These are phyloP conservation scores for Pimpla rufipes DNA, from an alignment of 2,888 invertebrate genomes.

Conservation along the genomic window DNA sequence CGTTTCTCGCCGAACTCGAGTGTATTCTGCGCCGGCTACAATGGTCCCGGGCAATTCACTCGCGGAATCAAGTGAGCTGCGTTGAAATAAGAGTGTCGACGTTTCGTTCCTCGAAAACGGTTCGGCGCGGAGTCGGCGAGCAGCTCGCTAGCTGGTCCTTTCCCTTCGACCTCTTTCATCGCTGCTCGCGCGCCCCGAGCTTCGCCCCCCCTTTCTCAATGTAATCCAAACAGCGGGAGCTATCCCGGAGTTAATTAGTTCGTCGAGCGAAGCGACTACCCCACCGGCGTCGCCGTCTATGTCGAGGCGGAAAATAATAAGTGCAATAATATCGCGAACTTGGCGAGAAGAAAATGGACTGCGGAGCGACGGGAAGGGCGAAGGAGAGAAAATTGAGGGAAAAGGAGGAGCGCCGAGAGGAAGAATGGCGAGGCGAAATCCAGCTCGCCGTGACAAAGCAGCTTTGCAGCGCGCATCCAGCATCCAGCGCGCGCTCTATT, in stretches of 20 bases:
- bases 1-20: not conserved
- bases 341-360: constrained; percentile 64
- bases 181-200: constrained; percentile 35
- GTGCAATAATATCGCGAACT: constrained; percentile 64
- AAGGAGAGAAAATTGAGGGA: constrained; percentile 38
- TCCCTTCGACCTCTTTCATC: constrained; percentile 52
- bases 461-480: constrained; percentile 17
- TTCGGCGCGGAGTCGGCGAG: not conserved
- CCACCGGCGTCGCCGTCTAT: constrained; percentile 46
- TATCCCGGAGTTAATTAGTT: constrained; percentile 65
- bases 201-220: constrained; percentile 57
- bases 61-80: constrained; percentile 35
- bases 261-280: constrained; percentile 62
- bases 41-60: not conserved
- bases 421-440: constrained; percentile 48
- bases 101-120: constrained; percentile 34
- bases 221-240: constrained; percentile 61
- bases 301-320: constrained; percentile 53
- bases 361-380: constrained; percentile 4
- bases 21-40: not conserved
- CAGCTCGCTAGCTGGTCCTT: constrained; percentile 23
- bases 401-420: constrained; percentile 57
- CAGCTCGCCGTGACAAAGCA: constrained; percentile 45
- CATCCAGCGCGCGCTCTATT: constrained; percentile 66
- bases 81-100: constrained; percentile 35